phyloP scores from a whole-genome alignment of 2,888 invertebrate genomes.

The Cremastinae sp. region DNA sequence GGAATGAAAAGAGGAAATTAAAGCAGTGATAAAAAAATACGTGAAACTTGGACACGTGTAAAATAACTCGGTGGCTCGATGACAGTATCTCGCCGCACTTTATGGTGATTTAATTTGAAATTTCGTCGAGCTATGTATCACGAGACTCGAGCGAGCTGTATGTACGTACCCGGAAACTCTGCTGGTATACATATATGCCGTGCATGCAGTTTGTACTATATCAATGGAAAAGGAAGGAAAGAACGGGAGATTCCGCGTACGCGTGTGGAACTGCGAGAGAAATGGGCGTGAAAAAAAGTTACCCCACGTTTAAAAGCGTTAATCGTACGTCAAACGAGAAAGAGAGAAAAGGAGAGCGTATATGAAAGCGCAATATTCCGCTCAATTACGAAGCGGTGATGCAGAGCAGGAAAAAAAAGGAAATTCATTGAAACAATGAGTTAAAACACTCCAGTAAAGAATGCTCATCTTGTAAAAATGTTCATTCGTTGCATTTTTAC shows the following conservation, averaged over 20 bases:
- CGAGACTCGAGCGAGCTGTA: constrained; percentile 21
- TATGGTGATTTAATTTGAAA: constrained; percentile 75
- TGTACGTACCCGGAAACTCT: constrained; percentile 2
- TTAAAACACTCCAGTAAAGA: background rate
- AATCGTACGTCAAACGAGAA: constrained; percentile 48
- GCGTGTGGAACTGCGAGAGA: background rate
- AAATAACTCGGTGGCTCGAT: constrained; percentile 47
- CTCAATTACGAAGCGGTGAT: constrained; percentile 42
- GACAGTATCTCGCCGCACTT: constrained; percentile 66
- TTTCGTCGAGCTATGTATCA: constrained; percentile 63
- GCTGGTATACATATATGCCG: too few species aligned
- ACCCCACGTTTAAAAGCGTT: constrained; percentile 34
- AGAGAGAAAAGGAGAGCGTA: constrained; percentile 48
- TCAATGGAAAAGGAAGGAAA: background rate
- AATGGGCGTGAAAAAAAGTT: background rate
- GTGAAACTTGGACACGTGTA: background rate
- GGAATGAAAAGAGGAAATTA: background rate
- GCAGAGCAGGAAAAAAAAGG: background rate
- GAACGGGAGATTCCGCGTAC: background rate
- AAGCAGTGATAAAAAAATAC: background rate
- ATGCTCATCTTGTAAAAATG: background rate
- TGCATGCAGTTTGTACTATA: too few species aligned
- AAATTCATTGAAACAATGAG: constrained; percentile 22
- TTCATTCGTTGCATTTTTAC: background rate
- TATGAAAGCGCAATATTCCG: constrained; percentile 39